These are phyloP conservation scores for Probosciger aterrimus DNA, from an alignment of 2,113 vertebrate species.

Conservation along the genomic window DNA sequence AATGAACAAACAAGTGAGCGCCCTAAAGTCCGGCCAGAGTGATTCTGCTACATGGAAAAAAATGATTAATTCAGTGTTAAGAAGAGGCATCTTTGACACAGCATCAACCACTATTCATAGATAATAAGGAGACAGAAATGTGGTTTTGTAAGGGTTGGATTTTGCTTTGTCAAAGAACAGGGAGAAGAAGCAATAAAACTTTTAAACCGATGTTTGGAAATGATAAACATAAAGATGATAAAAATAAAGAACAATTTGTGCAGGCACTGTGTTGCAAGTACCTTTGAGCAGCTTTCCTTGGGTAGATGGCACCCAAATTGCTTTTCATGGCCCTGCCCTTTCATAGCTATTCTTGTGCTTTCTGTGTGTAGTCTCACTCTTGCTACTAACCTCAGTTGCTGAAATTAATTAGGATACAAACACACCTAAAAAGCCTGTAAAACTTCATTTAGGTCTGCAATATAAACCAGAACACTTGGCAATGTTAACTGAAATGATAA, in stretches of 20 bases:
- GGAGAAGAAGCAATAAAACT: background rate
- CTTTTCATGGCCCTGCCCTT: background rate
- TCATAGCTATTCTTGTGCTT: background rate
- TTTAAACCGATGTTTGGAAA: background rate
- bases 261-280: background rate
- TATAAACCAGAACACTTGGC: conserved; percentile 22
- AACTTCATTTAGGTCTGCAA: conserved; percentile 18
- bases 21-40: background rate
- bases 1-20: background rate
- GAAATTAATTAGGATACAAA: conserved; percentile 53
- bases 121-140: background rate
- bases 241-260: background rate
- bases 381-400: conserved; percentile 1
- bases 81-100: background rate
- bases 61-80: background rate
- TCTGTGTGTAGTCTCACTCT: background rate
- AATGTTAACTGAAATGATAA: conserved; percentile 45
- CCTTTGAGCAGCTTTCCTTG: background rate
- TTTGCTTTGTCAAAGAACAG: background rate
- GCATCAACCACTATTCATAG: background rate
- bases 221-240: background rate
- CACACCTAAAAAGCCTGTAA: conserved; percentile 21
- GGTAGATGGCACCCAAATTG: background rate
- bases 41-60: background rate
- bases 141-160: background rate